Base-by-base conservation (phyloP, 2,113 vertebrate genomes). In the Urocolius indicus region DNA sequence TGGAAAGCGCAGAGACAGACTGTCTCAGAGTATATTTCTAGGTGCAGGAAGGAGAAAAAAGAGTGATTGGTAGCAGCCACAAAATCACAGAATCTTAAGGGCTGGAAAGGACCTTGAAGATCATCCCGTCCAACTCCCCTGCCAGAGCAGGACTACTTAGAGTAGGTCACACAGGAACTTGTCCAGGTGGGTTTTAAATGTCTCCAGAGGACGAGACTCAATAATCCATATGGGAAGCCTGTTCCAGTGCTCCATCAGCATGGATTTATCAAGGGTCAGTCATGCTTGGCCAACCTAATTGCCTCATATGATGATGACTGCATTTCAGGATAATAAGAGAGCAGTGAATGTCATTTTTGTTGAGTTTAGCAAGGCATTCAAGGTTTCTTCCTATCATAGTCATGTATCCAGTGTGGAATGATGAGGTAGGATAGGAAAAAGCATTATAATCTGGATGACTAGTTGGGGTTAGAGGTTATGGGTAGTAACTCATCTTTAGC, bases 1-100 rank as follows among this genome's bases (percentile, higher is more conserved):
- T 73, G 46, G 49, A 38, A 77, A 81, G n/a, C 4, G 30, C 63
- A 19, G 15, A 19, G 24, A 80, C 4, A 0, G 0, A 69, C 16
- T 38, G 13, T 68, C 63, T 68, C n/a, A 63, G 18, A 73, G 16
- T 16, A 59, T 8, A 7, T n/a, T 65, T 83, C 30, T 67, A 34
- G 9, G 16, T 17, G 14, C 29, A 59, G 54, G 20, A 84, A 76
- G 16, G 15, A 85, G 58, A 84, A 68, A 12, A 69, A 12, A 69
- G 74, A 46, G 10, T 23, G 43, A n/a, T 38, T 62, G 38, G 17
- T 67, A 72, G 16, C 6, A 71, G 20, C 9, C 38, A 41, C 38
- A 41, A 41, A 41, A 41, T 41, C 38, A 41, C 38, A 41, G 38
- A 41, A 9, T 41, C 38, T 41, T 41, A 41, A 41, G 38, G 38